These are phyloP conservation scores for Prinia subflava DNA, from an alignment of 2,113 vertebrate genomes.

Conservation along the genomic window DNA sequence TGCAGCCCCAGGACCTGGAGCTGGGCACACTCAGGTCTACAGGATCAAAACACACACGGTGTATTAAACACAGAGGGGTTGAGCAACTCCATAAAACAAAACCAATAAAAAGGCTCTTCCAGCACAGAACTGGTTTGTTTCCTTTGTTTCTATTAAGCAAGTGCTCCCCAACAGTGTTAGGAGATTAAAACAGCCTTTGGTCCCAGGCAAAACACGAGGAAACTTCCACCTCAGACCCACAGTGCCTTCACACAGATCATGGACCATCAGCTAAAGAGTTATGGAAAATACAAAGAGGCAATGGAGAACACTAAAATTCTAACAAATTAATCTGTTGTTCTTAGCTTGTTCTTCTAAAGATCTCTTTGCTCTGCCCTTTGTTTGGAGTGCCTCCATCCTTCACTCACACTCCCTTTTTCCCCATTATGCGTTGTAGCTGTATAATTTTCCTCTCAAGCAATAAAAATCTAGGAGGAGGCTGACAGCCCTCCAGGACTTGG, in stretches of 20 bases:
- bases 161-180: not conserved
- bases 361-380: not conserved
- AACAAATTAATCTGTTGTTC: not conserved
- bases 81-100: not conserved
- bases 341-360: not conserved
- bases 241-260: not conserved
- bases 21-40: fast-evolving
- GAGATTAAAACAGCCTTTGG: not conserved
- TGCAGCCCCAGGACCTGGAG: not conserved
- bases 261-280: not conserved
- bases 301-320: not conserved
- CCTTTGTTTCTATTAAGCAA: not conserved
- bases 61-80: not conserved
- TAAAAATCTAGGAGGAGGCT: not conserved
- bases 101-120: not conserved
- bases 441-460: not conserved
- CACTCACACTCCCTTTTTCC: not conserved
- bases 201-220: not conserved
- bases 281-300: not conserved
- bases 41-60: fast-evolving
- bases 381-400: not conserved
- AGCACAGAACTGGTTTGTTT: not conserved
- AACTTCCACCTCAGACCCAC: not conserved
- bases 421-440: not conserved
- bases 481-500: not conserved